These are phyloP conservation scores for Drosophila stalkeri DNA, from an alignment of 2,888 invertebrate species.

Conservation along the genomic window DNA sequence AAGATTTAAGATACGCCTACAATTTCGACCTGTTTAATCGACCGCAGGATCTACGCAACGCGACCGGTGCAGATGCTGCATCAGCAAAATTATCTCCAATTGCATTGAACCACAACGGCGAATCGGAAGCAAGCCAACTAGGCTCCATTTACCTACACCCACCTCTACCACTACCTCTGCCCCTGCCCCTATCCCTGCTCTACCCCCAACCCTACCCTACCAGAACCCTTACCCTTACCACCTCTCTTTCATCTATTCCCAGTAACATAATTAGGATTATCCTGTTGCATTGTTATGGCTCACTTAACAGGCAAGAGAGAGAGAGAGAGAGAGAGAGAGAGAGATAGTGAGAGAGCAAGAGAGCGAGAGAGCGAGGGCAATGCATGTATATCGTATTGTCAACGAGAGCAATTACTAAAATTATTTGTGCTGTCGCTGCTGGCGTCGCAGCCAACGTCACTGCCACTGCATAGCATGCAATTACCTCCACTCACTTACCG, in stretches of 20 bases:
- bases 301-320: conserved; percentile 3
- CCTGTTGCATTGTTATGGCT: conserved; percentile 58
- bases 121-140: not conserved
- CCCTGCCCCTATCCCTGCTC: not conserved
- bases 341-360: not conserved
- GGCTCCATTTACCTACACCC: not conserved
- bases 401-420: conserved; percentile 59
- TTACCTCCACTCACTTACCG: conserved; percentile 27
- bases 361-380: not conserved
- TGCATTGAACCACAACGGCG: conserved; percentile 41
- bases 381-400: conserved; percentile 48
- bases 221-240: no score
- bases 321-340: not conserved
- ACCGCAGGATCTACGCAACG: conserved; percentile 11
- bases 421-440: conserved; percentile 53
- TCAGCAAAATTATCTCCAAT: conserved; percentile 42
- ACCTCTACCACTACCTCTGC: no score
- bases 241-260: not conserved
- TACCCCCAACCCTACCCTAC: not conserved
- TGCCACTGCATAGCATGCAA: conserved; percentile 50
- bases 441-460: conserved; percentile 38
- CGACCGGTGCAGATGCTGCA: conserved; percentile 19
- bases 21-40: conserved; percentile 18
- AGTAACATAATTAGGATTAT: conserved; percentile 61
- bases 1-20: not conserved